Evolutionary conservation across 2,888 invertebrate genomes (phyloP).

Genomic region (Melanargia galathea): DNA sequence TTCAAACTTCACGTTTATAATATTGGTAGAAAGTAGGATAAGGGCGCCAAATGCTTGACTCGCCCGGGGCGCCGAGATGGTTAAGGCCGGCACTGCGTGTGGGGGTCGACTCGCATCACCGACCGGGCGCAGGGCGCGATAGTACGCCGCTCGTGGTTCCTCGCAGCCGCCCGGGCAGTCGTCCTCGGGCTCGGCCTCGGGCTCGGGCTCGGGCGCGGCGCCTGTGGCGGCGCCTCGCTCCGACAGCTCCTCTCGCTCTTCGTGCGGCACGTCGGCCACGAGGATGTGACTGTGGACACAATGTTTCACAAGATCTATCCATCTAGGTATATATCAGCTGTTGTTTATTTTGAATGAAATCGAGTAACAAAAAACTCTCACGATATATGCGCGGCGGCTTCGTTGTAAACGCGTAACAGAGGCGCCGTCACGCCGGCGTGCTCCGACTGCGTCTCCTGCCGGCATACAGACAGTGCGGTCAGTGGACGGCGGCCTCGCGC

Average conservation of each 20-base stretch:
- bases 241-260: neutral
- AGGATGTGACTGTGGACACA: constrained; percentile 37
- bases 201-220: neutral
- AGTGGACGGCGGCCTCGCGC: too few species aligned
- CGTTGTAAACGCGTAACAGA: constrained; percentile 64
- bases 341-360: too few species aligned
- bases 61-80: too few species aligned
- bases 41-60: too few species aligned
- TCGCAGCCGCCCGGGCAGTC: neutral
- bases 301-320: too few species aligned
- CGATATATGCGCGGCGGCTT: constrained; percentile 59
- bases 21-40: too few species aligned
- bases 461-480: too few species aligned
- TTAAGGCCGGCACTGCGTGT: too few species aligned
- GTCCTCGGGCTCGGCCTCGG: too few species aligned
- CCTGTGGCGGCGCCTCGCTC: neutral
- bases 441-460: constrained; percentile 64
- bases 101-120: neutral
- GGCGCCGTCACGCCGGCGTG: constrained; percentile 61
- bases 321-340: too few species aligned
- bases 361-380: constrained; percentile 47
- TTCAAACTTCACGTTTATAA: too few species aligned
- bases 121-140: constrained; percentile 28
- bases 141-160: constrained; percentile 34
- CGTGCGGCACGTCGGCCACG: constrained; percentile 37